A percentile compares a stretch with the other conserved stretches of the same genome.
phyloP scores from a whole-genome alignment of 2,888 invertebrate species.

The Pammene aurita region DNA sequence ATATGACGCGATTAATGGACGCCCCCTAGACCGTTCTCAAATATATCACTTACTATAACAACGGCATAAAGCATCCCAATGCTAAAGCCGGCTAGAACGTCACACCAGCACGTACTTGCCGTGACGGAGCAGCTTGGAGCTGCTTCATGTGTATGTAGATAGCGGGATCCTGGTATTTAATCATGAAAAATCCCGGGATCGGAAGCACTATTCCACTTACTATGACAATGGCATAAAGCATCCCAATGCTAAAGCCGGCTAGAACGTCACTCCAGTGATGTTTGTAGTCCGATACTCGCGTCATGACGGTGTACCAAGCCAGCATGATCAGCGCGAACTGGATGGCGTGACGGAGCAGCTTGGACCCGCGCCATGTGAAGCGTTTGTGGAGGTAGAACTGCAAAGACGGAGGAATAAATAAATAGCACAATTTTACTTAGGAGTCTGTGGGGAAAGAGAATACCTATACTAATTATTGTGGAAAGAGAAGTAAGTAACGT shows the following conservation, averaged over 20 bases:
- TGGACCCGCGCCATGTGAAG: conserved; percentile 91
- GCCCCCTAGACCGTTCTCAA: too few species aligned
- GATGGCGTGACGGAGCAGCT: conserved; percentile 91
- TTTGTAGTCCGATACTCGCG: conserved; percentile 97
- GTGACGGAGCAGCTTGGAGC: conserved; percentile 91
- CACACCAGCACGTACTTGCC: conserved; percentile 92
- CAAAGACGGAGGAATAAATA: too few species aligned
- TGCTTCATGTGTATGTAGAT: conserved; percentile 90
- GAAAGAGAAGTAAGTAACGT: too few species aligned
- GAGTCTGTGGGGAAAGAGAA: too few species aligned
- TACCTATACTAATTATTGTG: not conserved
- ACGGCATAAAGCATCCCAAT: conserved; percentile 88
- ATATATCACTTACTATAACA: conserved; percentile 85
- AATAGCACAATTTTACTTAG: too few species aligned
- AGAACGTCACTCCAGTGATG: conserved; percentile 99
- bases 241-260: conserved; percentile 89
- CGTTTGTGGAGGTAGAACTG: conserved; percentile 95
- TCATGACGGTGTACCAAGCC: conserved; percentile 94
- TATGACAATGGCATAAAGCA: conserved; percentile 86
- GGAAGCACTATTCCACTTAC: conserved; percentile 80
- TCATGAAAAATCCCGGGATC: too few species aligned
- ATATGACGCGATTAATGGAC: too few species aligned
- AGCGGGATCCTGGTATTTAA: too few species aligned
- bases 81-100: conserved; percentile 92
- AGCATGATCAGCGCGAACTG: conserved; percentile 91